phyloP scores from a whole-genome alignment of 2,113 vertebrate species.

The Uria aalge region DNA sequence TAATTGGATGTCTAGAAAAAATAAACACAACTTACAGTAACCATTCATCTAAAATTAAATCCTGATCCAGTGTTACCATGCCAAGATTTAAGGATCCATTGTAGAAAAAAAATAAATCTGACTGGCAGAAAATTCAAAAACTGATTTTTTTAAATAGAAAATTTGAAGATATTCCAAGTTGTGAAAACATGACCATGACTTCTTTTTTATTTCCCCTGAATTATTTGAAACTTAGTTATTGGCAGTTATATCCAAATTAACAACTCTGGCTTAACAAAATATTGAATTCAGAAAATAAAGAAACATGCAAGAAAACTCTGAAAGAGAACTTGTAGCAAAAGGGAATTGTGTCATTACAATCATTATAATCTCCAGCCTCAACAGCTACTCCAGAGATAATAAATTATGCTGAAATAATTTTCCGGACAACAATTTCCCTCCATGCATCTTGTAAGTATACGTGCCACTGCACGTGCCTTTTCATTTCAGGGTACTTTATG shows the following conservation, averaged over 20 bases:
- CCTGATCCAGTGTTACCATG: background rate
- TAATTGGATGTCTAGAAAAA: background rate
- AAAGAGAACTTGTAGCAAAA: background rate
- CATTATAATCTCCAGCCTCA: background rate
- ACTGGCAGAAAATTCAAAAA: background rate
- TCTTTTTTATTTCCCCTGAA: background rate
- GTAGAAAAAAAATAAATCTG: background rate
- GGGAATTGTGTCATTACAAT: background rate
- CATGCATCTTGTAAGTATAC: fast-evolving
- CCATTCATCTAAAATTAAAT: background rate
- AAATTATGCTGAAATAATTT: background rate
- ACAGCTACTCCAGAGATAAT: background rate
- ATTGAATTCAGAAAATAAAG: background rate
- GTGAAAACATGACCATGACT: background rate
- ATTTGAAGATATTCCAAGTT: background rate
- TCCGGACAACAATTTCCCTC: background rate
- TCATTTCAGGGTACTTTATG: background rate
- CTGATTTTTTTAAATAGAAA: background rate
- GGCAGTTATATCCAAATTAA: background rate
- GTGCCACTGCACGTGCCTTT: background rate
- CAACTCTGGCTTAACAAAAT: background rate
- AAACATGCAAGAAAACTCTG: background rate
- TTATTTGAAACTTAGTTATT: background rate
- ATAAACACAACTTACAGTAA: background rate
- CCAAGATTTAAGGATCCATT: background rate